Evolutionary conservation across 2,797 vertebrate genomes (phyloP).

Genomic region (Dendrocincla fuliginosa): DNA sequence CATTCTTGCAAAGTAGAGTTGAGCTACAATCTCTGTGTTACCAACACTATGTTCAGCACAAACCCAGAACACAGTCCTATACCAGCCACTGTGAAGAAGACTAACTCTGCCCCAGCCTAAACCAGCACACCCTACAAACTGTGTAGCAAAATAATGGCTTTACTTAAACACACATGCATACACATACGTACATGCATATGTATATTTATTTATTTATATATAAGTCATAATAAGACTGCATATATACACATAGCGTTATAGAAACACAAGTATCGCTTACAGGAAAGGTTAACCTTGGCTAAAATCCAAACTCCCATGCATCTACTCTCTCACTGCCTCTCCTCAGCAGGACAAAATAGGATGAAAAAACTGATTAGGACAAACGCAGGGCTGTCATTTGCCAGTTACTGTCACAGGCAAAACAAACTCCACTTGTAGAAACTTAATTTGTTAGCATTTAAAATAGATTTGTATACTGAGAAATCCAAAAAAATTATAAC

Average conservation of each 20-base stretch:
- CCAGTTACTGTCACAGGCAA: background rate
- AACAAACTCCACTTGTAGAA: background rate
- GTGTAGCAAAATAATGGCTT: background rate
- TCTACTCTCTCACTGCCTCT: background rate
- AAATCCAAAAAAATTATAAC: background rate
- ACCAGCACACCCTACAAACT: background rate
- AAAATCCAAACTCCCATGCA: background rate
- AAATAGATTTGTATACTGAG: background rate
- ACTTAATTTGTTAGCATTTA: background rate
- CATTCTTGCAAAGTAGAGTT: background rate
- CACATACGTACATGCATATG: too few relatives aligned
- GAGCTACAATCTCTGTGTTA: background rate
- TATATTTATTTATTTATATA: too few relatives aligned
- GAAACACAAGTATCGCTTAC: background rate
- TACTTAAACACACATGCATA: background rate
- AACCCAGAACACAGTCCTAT: background rate
- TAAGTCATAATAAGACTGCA: background rate
- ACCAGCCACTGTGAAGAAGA: background rate
- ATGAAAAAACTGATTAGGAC: background rate
- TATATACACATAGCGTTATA: background rate
- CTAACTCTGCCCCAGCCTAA: background rate
- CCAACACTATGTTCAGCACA: background rate
- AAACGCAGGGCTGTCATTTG: background rate
- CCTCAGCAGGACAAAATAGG: background rate
- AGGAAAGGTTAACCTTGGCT: background rate